Base-by-base conservation (phyloP, 2,888 invertebrate genomes). In the Dynastes maya region DNA sequence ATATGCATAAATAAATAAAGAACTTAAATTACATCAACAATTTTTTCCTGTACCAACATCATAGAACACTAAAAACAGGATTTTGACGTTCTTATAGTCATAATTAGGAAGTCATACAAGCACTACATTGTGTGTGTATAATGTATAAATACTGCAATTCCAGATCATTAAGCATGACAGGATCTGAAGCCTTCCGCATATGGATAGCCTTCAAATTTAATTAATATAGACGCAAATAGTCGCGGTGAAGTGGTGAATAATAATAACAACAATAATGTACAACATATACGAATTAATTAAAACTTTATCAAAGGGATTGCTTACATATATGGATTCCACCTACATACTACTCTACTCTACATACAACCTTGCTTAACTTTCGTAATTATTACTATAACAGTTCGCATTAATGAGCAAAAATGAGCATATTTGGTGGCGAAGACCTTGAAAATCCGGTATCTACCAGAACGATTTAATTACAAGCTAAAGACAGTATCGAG, bases 391-490 rank as follows among this genome's bases (percentile, higher is more conserved):
- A 68, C 55, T 45, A 32, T 53, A 76, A 13, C 51, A 53, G 68
- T 68, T 76, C 55, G 65, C 53, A 76, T 55, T 32, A 76, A 76
- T 51, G 65, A 51, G 11, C 13, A 72, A 76, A 67, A 67, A 67
- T 67, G 45, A 68, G 29, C 55, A 67, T 76, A 67, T 67, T 76
- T 76, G 76, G 67, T 27, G 68, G 67, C 68, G 55, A 37, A 76
- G 58, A 76, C 76, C 76, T 76, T 76, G 76, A 67, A 72, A 67
- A 67, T 40, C 67, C 51, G n/a, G 67, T 76, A 67, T 76, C 67
- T 27, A 76, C 67, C 40, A 67, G 67, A 67, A 40, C 67, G 58
- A 58, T 45, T 58, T 61, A 76, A 76, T 68, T 55, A 55, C 68
- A 9, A 53, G 45, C 55, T 40, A 71, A 58, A 58, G n/a, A 61